Percentiles rank a stretch among this genome's conserved stretches.
Conservation (phyloP, 1,140 invertebrate species). For the Brachionus sp. region DNA sequence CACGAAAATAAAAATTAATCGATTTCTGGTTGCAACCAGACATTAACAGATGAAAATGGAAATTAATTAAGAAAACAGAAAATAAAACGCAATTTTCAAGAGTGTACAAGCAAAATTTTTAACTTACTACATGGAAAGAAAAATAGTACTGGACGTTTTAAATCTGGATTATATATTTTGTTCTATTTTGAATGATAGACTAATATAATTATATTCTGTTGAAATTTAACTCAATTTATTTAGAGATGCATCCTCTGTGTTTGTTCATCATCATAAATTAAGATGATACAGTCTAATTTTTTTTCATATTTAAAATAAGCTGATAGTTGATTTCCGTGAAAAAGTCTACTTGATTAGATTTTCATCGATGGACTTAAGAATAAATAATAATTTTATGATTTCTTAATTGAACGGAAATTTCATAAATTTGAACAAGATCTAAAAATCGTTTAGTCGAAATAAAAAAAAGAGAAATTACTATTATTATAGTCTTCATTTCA, state of each 20-base stretch:
- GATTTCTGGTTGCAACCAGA: not conserved
- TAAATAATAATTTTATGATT: not conserved
- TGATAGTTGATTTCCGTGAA: not conserved
- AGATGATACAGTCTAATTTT: not conserved
- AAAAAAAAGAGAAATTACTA: not conserved
- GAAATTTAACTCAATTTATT: not conserved
- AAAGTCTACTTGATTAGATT: not conserved
- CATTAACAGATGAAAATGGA: conserved; percentile 27
- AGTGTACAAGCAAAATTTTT: not conserved
- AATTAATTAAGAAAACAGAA: conserved; percentile 35
- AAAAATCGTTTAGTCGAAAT: not conserved
- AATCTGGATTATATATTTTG: not conserved
- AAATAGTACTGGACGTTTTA: not conserved
- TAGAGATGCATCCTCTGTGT: not conserved
- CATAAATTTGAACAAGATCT: not conserved
- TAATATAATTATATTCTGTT: conserved; percentile 1
- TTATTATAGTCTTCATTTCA: not conserved
- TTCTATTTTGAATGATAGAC: conserved; percentile 8
- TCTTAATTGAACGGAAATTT: conserved; percentile 4
- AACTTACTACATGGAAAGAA: not conserved
- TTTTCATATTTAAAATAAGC: not conserved
- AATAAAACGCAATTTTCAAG: not conserved
- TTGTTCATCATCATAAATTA: not conserved
- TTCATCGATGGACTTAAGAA: not conserved
- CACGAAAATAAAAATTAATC: conserved; percentile 29